Evolutionary conservation across 2,888 invertebrate genomes (phyloP).

Genomic region (Tetropium fuscum): DNA sequence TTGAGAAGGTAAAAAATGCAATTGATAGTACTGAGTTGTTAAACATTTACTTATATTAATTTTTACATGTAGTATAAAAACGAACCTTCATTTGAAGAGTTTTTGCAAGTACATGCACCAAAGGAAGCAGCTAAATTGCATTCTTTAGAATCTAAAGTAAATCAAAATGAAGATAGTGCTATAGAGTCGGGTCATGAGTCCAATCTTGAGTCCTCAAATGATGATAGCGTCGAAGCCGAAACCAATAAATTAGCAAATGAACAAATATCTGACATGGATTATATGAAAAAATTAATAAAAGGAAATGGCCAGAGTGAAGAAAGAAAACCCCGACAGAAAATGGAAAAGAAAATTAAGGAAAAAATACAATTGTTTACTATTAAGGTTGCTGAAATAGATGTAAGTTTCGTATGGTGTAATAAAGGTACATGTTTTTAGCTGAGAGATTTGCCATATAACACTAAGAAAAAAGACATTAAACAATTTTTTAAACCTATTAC

Average conservation of each 20-base stretch:
- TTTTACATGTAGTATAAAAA: conserved; percentile 75
- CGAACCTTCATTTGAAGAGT: conserved; percentile 91
- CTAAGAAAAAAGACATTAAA: conserved; percentile 86
- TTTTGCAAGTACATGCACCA: conserved; percentile 85
- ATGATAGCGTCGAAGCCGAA: conserved; percentile 42
- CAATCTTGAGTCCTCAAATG: conserved; percentile 56
- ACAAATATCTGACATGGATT: conserved; percentile 81
- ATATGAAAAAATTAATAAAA: conserved; percentile 77
- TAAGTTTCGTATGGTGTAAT: background rate
- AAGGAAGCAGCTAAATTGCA: conserved; percentile 57
- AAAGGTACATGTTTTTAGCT: conserved; percentile 64
- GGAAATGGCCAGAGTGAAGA: conserved; percentile 45
- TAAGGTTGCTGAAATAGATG: conserved; percentile 64
- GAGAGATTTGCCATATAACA: conserved; percentile 80
- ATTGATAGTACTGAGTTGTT: background rate
- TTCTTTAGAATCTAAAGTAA: conserved; percentile 44
- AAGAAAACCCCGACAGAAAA: conserved; percentile 58
- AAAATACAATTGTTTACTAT: conserved; percentile 70
- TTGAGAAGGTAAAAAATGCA: conserved; percentile 70
- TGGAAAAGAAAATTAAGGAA: conserved; percentile 62
- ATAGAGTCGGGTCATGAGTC: conserved; percentile 60
- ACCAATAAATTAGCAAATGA: conserved; percentile 74
- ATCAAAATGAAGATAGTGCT: conserved; percentile 49
- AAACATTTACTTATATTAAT: background rate
- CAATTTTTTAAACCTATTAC: conserved; percentile 87